These are phyloP conservation scores for Karalla daura DNA, from an alignment of 2,797 vertebrate genomes.

Conservation along the genomic window DNA sequence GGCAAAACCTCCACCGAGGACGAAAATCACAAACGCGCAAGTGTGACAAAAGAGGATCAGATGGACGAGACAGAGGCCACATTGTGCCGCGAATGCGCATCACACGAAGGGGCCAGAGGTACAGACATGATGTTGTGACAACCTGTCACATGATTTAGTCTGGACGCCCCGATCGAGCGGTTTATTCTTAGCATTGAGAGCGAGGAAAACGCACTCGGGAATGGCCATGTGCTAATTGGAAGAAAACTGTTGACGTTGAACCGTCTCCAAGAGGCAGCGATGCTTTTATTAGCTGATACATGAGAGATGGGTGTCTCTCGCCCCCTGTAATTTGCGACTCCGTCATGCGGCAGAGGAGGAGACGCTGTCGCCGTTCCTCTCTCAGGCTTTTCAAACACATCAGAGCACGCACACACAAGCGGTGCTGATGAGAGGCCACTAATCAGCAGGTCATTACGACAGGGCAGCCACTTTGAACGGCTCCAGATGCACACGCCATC, in stretches of 20 bases:
- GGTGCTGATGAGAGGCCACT: conserved; percentile 53
- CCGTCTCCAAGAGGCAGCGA: not conserved
- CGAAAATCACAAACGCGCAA: conserved; percentile 19
- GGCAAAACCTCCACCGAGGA: not conserved
- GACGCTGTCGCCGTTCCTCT: conserved; percentile 6
- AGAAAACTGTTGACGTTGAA: conserved; percentile 11
- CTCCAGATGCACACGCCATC: conserved; percentile 64
- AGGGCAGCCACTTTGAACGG: conserved; percentile 70
- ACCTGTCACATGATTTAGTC: conserved; percentile 37
- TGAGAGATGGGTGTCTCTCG: not conserved
- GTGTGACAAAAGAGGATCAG: conserved; percentile 8
- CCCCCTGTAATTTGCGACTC: conserved; percentile 10
- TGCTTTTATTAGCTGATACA: not conserved
- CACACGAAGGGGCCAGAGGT: not conserved
- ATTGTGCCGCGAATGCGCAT: conserved; percentile 22
- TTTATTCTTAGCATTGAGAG: conserved; percentile 4
- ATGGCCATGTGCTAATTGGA: not conserved
- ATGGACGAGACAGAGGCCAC: conserved; percentile 26
- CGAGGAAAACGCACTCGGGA: conserved; percentile 8
- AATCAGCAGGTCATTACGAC: conserved; percentile 64
- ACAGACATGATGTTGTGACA: conserved; percentile 11
- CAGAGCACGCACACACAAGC: conserved; percentile 1
- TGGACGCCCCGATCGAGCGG: conserved; percentile 7
- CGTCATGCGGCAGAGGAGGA: conserved; percentile 2
- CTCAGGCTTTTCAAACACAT: conserved; percentile 22